These are phyloP conservation scores for Sarotherodon lohbergeri DNA, from an alignment of 2,113 vertebrate species.

Conservation along the genomic window DNA sequence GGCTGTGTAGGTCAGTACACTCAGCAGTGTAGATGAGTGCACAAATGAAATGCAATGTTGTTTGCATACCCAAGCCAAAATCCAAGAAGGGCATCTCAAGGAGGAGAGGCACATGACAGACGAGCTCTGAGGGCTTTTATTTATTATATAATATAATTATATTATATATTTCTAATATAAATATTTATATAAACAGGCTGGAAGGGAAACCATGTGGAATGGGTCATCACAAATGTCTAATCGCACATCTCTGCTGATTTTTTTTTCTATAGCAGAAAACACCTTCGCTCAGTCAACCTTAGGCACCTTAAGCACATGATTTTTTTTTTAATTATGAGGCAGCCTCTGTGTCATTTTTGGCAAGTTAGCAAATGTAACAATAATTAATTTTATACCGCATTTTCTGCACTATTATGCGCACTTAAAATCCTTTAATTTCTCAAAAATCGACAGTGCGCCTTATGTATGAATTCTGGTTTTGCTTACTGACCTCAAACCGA, in stretches of 20 bases:
- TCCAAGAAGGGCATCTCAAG: not conserved
- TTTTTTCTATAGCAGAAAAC: not conserved
- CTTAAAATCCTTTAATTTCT: not conserved
- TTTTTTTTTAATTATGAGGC: not conserved
- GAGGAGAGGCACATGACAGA: rapidly evolving
- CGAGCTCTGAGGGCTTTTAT: not conserved
- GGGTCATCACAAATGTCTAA: not conserved
- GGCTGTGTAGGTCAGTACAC: not conserved
- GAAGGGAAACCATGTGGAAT: not conserved
- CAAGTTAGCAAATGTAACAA: not conserved
- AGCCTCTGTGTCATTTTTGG: not conserved
- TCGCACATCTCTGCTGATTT: not conserved
- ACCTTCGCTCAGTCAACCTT: not conserved
- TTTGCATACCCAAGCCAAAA: not conserved
- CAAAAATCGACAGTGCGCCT: not conserved
- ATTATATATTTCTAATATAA: not conserved
- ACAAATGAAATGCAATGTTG: not conserved
- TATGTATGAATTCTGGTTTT: not conserved
- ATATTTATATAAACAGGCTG: not conserved
- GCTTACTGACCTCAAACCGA: not conserved
- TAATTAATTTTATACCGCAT: not conserved
- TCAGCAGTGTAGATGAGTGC: not conserved
- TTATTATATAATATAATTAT: not conserved
- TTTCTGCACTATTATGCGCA: not conserved
- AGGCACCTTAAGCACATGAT: not conserved